Conservation (phyloP, 2,113 vertebrate species). For the Murina feae region DNA sequence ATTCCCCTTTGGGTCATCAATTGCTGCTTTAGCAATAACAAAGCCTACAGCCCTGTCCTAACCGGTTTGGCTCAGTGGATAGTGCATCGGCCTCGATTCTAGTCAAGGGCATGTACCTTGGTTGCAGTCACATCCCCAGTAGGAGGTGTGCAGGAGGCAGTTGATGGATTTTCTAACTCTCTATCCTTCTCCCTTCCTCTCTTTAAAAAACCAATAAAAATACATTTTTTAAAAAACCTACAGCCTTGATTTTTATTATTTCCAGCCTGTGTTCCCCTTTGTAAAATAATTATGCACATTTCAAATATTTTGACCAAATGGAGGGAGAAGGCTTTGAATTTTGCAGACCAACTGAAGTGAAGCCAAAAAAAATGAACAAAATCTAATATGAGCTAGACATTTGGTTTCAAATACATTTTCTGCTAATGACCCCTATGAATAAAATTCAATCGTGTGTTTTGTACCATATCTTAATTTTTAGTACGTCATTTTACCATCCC, state of each 20-base stretch:
- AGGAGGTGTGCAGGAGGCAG: no score
- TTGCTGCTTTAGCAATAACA: slow-evolving; percentile 36
- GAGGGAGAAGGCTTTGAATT: slow-evolving; percentile 31
- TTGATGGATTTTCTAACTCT: no score
- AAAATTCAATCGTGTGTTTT: slow-evolving; percentile 20
- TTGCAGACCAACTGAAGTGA: neutral
- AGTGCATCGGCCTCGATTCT: no score
- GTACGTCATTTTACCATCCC: neutral
- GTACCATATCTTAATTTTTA: neutral
- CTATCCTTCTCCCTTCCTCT: no score
- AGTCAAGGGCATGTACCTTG: no score
- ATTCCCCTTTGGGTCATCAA: neutral
- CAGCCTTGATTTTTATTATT: slow-evolving; percentile 12
- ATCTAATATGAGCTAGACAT: neutral
- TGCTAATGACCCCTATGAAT: neutral
- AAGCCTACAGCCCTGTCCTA: neutral
- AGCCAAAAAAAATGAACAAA: neutral
- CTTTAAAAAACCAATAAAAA: no score
- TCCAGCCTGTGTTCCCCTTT: neutral
- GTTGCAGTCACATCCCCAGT: no score
- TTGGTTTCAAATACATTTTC: slow-evolving; percentile 32
- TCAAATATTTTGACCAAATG: neutral
- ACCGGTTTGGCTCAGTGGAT: no score
- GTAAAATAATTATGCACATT: slow-evolving; percentile 19
- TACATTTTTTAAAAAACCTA: no score